A percentile compares a stretch with the other conserved stretches of the same genome.
phyloP scores from a whole-genome alignment of 2,113 vertebrate genomes.

The Paedocypris sp. region DNA sequence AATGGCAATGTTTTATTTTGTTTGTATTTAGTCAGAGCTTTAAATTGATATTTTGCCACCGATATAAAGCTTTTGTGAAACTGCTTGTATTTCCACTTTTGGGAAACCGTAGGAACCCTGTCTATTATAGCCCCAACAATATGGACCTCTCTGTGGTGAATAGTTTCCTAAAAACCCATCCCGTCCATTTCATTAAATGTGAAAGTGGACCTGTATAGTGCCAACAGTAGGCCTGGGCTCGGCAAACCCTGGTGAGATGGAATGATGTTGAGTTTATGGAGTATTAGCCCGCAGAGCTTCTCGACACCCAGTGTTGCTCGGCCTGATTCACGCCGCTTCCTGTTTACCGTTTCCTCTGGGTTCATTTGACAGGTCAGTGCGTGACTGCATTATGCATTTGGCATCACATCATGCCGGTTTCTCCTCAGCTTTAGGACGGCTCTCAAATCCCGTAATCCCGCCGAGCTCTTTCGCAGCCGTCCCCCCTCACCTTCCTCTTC shows the following conservation, averaged over 20 bases:
- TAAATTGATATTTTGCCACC: too few species aligned
- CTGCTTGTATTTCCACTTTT: too few species aligned
- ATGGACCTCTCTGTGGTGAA: too few species aligned
- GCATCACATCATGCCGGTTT: constrained; percentile 36
- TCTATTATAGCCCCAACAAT: too few species aligned
- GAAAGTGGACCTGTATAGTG: too few species aligned
- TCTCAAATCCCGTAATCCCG: constrained; percentile 39
- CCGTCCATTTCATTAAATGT: too few species aligned
- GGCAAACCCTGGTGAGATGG: not conserved
- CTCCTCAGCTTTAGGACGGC: constrained; percentile 14
- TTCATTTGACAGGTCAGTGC: constrained; percentile 34
- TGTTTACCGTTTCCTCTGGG: constrained; percentile 27
- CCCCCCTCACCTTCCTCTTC: not conserved
- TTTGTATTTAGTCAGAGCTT: too few species aligned
- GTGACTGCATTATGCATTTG: constrained; percentile 39
- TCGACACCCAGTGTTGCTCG: not conserved
- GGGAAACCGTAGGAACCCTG: too few species aligned
- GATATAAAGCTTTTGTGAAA: too few species aligned
- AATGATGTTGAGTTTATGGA: not conserved
- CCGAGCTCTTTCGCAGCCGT: constrained; percentile 12
- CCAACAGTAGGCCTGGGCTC: not conserved
- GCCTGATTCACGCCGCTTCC: constrained; percentile 21
- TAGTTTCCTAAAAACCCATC: too few species aligned
- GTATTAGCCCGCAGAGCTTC: constrained; percentile 10
- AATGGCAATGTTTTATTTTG: too few species aligned